These are phyloP conservation scores for Pomatorhinus ruficollis DNA, from an alignment of 2,113 vertebrate genomes.

Conservation along the genomic window DNA sequence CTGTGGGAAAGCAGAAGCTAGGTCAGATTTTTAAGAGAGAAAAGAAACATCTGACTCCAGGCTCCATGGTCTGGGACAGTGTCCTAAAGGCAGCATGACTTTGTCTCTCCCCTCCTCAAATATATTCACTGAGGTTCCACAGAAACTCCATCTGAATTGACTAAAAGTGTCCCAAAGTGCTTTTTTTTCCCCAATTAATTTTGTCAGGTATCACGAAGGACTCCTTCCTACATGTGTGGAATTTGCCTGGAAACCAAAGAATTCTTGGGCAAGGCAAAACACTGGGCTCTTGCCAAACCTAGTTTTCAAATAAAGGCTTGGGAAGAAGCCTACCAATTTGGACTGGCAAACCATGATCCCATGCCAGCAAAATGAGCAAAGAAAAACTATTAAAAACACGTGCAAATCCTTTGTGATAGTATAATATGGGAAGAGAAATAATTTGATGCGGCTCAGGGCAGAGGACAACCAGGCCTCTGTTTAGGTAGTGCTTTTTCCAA, in stretches of 20 bases:
- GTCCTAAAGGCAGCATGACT: background rate
- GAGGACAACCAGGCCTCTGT: background rate
- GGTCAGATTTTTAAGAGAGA: background rate
- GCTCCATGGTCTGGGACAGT: background rate
- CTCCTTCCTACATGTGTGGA: background rate
- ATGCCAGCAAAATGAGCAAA: background rate
- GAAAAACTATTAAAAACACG: background rate
- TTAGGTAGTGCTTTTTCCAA: background rate
- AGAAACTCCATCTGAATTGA: background rate
- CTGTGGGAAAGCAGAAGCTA: background rate
- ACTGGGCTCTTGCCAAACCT: background rate
- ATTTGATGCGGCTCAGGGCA: background rate
- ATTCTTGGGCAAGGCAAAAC: background rate
- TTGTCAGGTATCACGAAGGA: background rate
- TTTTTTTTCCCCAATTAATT: background rate
- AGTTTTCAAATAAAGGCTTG: background rate
- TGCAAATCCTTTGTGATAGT: background rate
- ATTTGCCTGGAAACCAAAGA: background rate
- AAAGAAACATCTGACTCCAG: background rate
- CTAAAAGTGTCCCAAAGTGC: background rate
- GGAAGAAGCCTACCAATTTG: background rate
- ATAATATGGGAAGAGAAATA: background rate
- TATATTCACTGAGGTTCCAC: background rate
- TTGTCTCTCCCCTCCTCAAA: background rate
- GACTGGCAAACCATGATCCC: background rate